Conservation (phyloP, 2,888 invertebrate species). For the Lasioglossum vierecki region DNA sequence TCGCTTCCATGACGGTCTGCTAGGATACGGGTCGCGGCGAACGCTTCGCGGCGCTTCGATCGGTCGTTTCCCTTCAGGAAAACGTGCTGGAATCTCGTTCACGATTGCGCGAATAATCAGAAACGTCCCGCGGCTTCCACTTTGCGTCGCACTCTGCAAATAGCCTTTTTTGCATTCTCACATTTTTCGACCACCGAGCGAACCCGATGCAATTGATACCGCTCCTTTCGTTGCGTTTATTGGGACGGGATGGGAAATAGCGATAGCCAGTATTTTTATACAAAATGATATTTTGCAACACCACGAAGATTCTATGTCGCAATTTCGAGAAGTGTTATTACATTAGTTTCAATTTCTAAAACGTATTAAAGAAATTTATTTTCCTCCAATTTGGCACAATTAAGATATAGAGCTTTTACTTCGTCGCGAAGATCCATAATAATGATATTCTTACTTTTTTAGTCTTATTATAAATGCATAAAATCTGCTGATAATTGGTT, state of each 20-base stretch:
- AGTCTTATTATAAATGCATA: background rate
- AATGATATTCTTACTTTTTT: background rate
- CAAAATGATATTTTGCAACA: no score
- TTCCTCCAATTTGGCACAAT: background rate
- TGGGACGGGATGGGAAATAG: background rate
- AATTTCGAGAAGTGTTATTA: background rate
- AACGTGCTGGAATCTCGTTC: constrained; percentile 45
- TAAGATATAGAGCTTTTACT: background rate
- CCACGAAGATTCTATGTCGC: background rate
- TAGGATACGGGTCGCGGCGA: constrained; percentile 49
- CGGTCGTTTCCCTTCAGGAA: constrained; percentile 26
- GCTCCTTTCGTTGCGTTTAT: background rate
- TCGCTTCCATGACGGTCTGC: constrained; percentile 33
- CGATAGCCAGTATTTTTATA: background rate
- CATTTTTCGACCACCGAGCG: background rate
- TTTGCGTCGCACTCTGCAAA: background rate
- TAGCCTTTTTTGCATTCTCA: background rate
- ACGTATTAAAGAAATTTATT: background rate
- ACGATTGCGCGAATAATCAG: constrained; percentile 39
- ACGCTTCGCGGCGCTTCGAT: constrained; percentile 21
- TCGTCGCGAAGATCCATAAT: background rate
- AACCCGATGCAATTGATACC: background rate
- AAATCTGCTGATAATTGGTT: background rate
- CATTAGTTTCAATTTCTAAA: background rate
- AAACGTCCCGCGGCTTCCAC: background rate